phyloP scores from a whole-genome alignment of 64 coral and sea anemone genomes.

The Dendrophyllia cribrosa region DNA sequence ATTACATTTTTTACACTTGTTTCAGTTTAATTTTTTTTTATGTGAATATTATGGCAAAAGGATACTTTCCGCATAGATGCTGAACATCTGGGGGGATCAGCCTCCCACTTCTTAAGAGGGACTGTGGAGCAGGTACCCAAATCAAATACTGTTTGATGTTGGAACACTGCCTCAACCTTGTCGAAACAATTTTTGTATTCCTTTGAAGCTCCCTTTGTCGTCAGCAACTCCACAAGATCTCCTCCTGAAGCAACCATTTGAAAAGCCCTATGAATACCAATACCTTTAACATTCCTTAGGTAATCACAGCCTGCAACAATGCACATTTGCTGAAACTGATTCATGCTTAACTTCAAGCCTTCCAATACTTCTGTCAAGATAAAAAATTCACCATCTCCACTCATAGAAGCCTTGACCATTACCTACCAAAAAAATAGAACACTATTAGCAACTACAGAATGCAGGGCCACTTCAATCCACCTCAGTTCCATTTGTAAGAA shows the following conservation, averaged over 20 bases:
- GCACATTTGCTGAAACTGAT: constrained; percentile 42
- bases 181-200: constrained; percentile 48
- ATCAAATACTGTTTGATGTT: constrained; percentile 50
- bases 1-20: no score
- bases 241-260: constrained; percentile 3
- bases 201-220: constrained; percentile 10
- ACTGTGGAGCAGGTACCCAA: constrained; percentile 17
- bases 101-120: constrained; percentile 15
- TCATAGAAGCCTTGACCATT: constrained; percentile 36
- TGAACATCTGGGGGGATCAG: constrained; percentile 17
- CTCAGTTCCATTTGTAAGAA: no score
- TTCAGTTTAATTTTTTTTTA: neutral
- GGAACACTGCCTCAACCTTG: constrained; percentile 29
- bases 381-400: constrained; percentile 44
- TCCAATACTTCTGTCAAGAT: constrained; percentile 15
- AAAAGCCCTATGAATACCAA: constrained; percentile 62
- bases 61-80: constrained; percentile 54
- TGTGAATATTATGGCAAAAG: neutral
- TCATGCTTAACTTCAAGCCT: constrained; percentile 22
- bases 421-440: constrained; percentile 26
- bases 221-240: constrained; percentile 24
- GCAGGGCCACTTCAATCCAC: no score
- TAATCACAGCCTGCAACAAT: constrained; percentile 72
- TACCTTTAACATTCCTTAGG: constrained; percentile 34
- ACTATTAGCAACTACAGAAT: no score